phyloP scores from a whole-genome alignment of 2,113 vertebrate genomes.

The Panthera tigris region DNA sequence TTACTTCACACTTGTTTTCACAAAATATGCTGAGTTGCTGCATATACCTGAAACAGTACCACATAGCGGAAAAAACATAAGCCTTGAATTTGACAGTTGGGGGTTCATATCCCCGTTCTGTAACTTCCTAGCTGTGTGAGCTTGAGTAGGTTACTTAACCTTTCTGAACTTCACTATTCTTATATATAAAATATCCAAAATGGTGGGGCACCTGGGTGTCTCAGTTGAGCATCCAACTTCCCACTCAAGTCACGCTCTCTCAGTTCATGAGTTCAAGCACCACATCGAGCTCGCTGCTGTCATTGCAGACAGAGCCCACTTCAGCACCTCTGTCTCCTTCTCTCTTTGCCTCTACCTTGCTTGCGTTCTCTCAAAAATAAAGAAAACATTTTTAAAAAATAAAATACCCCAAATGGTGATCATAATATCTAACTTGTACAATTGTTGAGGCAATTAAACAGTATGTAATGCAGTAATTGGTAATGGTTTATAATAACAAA shows the following conservation, averaged over 20 bases:
- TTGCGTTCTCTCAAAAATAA: too few relatives aligned
- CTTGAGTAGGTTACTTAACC: not conserved
- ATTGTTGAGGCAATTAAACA: not conserved
- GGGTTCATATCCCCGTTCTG: not conserved
- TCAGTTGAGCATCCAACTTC: too few relatives aligned
- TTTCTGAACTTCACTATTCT: not conserved
- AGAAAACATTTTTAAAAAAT: too few relatives aligned
- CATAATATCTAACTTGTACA: not conserved
- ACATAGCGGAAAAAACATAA: rapidly evolving
- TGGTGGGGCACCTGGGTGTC: too few relatives aligned
- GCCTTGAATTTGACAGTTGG: not conserved
- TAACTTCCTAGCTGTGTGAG: not conserved
- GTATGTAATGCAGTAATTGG: not conserved
- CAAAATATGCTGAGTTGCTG: not conserved
- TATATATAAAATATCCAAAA: not conserved
- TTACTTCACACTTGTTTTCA: not conserved
- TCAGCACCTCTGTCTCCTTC: too few relatives aligned
- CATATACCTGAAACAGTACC: not conserved
- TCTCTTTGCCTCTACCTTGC: too few relatives aligned
- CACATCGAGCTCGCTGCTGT: too few relatives aligned
- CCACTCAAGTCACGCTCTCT: too few relatives aligned
- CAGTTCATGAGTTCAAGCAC: too few relatives aligned
- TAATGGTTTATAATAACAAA: not conserved
- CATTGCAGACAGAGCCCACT: too few relatives aligned
- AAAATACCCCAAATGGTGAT: not conserved